Base-by-base conservation (phyloP, 2,113 vertebrate genomes). In the Pteropus alecto region DNA sequence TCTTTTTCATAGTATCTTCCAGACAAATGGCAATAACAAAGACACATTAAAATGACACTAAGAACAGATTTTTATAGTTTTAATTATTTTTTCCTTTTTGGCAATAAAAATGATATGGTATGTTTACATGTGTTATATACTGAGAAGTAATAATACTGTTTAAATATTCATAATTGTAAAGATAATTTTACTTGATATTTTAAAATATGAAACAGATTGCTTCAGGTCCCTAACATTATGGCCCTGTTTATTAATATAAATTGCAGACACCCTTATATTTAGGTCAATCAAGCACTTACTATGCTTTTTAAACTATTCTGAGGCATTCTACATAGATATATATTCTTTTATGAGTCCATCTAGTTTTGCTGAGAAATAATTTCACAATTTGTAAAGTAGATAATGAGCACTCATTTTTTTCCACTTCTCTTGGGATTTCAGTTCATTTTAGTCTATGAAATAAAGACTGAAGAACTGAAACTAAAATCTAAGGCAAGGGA, bases 21-120 rank as follows among this genome's bases (percentile, higher is more conserved):
- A 97, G 92, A 96, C 94, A 97, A 95, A 95, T 76, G 93, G 96
- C 78, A 97, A 94, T 94, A 96, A 97, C 94, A 95, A 92, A 94
- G 86, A 93, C 65, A 96, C 90, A 98, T 97, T 97, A 98, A 97
- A 97, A 96, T 93, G 97, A 97, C 96, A 97, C 93, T 85, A 95
- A 96, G 60, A 96, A 91, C 56, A 89, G 97, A 95, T 96, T 97
- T 98, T 98, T 98, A 98, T 97, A 92, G 97, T 97, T 97, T 98
- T 97, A 97, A 97, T 98, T 98, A 98, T 97, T 97, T 97, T 97
- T 97, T 97, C 95, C 91, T 83, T 93, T 97, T 95, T 95, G 91
- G 97, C 84, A 97, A 97, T 98, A 97, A 98, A 98, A 97, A 97
- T 95, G 74, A 97, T 95, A 86, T 77, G 96, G 82, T 93, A 93